Base-by-base conservation (phyloP, 2,888 invertebrate genomes). In the Pilophorus perplexus region DNA sequence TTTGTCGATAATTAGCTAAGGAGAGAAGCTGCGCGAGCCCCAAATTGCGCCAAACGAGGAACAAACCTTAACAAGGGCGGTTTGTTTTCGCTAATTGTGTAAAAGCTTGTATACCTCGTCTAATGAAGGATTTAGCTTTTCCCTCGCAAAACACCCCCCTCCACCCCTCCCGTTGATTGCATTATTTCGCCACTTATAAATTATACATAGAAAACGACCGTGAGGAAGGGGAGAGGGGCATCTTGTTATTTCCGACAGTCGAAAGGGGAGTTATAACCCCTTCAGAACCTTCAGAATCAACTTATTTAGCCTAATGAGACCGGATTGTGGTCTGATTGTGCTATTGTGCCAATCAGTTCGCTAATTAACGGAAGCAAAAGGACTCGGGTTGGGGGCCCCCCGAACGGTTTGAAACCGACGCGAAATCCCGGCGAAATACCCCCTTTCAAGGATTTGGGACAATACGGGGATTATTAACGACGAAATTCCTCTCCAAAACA, bases 81-180 rank as follows among this genome's bases (percentile, higher is more conserved):
- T 55, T 55, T 55, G 55, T 55, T 55, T 62, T 62, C 46, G 46
- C 62, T 62, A 62, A 62, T 62, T 62, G 62, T 62, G 46, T 44
- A 62, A 62, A 62, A 33, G 42, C 20, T 38, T 55, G 55, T 55
- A 55, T 55, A 38, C 38, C 55, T 55, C 23, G 18, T 27, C 55
- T 55, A 55, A 55, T 55, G 55, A 55, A 55, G 55, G 55, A 55
- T 37, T 55, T 55, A 55, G 12, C 6, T 12, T 33, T 8, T n/a
- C n/a, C n/a, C n/a, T n/a, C 6, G 33, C 6, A 6, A 33, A 6
- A 33, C 6, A 33, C 6, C 33, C 6, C 6, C 12, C 12, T 33
- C 33, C 6, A 33, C 33, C 6, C 12, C 33, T 33, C 12, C 33
- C 12, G 33, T 8, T 33, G 6, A 12, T 6, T 33, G 6, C 6